Conservation (phyloP, 2,113 vertebrate species). For the Spermophilus dauricus region DNA sequence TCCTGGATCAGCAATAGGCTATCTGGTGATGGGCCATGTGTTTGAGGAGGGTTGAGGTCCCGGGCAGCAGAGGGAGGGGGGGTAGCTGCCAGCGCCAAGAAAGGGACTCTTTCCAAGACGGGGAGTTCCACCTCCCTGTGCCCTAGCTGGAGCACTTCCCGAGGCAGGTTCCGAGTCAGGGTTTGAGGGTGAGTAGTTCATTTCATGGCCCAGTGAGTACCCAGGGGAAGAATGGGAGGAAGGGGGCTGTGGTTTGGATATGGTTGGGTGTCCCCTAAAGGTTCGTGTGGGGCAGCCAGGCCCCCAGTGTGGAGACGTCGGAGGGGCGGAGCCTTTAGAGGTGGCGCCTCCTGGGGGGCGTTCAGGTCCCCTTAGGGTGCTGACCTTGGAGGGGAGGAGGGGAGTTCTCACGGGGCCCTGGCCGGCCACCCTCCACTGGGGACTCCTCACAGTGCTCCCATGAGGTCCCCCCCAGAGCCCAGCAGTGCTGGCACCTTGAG, state of each 20-base stretch:
- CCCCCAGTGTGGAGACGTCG: no score
- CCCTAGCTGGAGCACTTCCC: no score
- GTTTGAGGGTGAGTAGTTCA: not conserved
- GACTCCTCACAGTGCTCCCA: no score
- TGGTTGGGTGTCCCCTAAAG: no score
- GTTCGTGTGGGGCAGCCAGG: no score
- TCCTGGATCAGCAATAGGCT: not conserved
- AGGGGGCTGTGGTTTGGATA: no score
- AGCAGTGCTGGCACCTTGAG: no score
- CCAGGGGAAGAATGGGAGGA: no score
- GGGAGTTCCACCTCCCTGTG: not conserved
- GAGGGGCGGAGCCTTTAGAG: no score
- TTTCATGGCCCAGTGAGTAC: not conserved
- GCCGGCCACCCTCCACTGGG: not conserved
- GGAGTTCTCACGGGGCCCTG: not conserved
- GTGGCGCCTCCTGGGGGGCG: not conserved
- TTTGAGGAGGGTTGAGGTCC: not conserved
- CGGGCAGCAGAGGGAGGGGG: no score
- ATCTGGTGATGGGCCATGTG: not conserved
- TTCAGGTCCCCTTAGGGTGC: not conserved
- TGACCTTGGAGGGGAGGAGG: not conserved
- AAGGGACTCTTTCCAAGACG: not conserved
- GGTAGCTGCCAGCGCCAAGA: no score
- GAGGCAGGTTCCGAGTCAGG: not conserved
- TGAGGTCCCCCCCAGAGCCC: no score